Conservation (phyloP, 2,797 vertebrate species). For the Rhynchonycteris naso region DNA sequence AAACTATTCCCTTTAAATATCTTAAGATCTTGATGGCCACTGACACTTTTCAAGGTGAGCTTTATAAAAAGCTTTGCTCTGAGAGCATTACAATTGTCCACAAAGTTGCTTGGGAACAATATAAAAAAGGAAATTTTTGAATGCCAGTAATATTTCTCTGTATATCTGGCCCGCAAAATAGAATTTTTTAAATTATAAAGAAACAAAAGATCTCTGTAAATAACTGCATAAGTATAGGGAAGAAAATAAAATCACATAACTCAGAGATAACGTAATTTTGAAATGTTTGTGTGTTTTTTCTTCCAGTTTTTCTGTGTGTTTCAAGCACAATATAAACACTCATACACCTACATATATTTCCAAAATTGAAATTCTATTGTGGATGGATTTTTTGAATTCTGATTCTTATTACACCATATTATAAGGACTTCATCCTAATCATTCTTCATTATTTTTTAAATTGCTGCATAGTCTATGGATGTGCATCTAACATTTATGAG, state of each 20-base stretch:
- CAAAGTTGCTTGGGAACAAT: background rate
- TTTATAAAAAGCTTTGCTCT: background rate
- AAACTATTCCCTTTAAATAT: background rate
- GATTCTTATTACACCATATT: background rate
- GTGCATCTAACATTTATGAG: constrained; percentile 16
- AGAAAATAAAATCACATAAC: background rate
- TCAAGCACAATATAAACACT: background rate
- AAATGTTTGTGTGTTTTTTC: background rate
- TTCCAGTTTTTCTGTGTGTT: background rate
- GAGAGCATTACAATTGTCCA: background rate
- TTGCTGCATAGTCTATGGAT: background rate
- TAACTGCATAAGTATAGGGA: background rate
- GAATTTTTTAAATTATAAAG: background rate
- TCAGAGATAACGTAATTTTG: background rate
- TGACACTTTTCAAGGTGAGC: background rate
- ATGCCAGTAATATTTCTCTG: background rate
- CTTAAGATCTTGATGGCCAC: background rate
- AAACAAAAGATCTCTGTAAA: background rate
- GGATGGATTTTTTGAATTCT: constrained; percentile 7
- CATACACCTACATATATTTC: background rate
- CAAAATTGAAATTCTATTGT: background rate
- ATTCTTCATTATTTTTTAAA: background rate
- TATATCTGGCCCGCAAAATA: background rate
- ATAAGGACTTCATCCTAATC: background rate
- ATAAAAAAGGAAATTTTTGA: background rate